Percentiles rank a stretch among this genome's conserved stretches.
Conservation (phyloP, 1,140 invertebrate genomes). For the Ditylenchus dipsaci region DNA sequence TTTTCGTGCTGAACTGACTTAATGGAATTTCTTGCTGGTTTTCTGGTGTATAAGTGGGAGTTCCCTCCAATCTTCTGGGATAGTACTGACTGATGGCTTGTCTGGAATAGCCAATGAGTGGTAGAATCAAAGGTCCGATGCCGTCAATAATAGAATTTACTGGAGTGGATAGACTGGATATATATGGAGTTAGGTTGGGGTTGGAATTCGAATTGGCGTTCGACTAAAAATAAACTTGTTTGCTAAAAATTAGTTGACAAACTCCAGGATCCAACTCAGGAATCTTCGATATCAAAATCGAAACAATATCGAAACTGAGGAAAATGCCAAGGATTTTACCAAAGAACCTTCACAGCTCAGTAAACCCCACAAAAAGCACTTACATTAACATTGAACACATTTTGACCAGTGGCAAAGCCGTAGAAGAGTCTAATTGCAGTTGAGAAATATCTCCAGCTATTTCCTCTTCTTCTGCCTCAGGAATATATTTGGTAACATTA, state of each 20-base stretch:
- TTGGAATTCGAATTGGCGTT: slow-evolving; percentile 17
- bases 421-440: slow-evolving; percentile 16
- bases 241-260: too few species aligned
- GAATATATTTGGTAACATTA: slow-evolving; percentile 1
- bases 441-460: slow-evolving; percentile 10
- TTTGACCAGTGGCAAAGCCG: slow-evolving; percentile 1
- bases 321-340: too few species aligned
- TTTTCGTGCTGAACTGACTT: too few species aligned
- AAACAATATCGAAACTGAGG: too few species aligned
- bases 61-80: neutral
- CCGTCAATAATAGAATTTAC: slow-evolving; percentile 35
- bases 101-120: slow-evolving; percentile 22
- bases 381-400: slow-evolving; percentile 24
- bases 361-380: neutral
- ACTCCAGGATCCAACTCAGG: too few species aligned
- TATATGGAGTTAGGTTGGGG: slow-evolving; percentile 12
- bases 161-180: slow-evolving; percentile 24
- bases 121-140: slow-evolving; percentile 31
- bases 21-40: too few species aligned
- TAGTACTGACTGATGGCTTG: slow-evolving; percentile 13
- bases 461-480: slow-evolving; percentile 32
- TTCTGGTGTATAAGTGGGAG: neutral
- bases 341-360: too few species aligned
- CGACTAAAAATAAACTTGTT: neutral
- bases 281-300: too few species aligned